Base-by-base conservation (phyloP, 1,140 invertebrate genomes). In the Drosophila repleta region DNA sequence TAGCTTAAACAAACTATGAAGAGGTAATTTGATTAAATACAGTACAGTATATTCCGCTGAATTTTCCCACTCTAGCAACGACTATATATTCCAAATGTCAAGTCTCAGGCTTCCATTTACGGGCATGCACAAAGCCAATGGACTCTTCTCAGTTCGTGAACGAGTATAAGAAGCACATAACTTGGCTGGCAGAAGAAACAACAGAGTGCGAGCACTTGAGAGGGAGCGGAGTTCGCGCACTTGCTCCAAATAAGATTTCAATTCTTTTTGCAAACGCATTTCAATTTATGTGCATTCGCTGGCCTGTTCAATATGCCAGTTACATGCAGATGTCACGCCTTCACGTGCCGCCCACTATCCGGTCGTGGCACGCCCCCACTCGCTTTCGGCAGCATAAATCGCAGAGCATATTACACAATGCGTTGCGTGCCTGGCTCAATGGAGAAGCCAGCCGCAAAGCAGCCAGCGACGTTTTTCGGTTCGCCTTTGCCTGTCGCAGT, bases 381-480 rank as follows among this genome's bases (percentile, higher is more conserved):
- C 56, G 71, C 66, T 71, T 76, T 63, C 43, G 60, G 53, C 68
- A 83, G 82, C 83, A 88, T 88, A 88, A 88, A 88, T 88, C 83
- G 83, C 83, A 88, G 84, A 89, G 84, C 83, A 89, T 88, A 88
- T 88, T 88, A 88, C 79, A 89, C 79, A 89, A 89, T 88, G 83
- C 79, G 56, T 79, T 79, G 83, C 84, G 84, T 88, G 84, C 83
- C 65, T 69, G 66, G 83, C 83, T 88, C 79, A 68, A 65, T 73
- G 70, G 63, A 65, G 70, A 56, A 65, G 67, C 62, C 45, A 46
- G 45, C 51, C 71, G 61, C 61, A 76, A 51, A 37, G 29, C 43
- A 51, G 29, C 17, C 41, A 57, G 46, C 55, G 37, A 45, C 62
- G 39, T 65, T 71, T 63, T 69, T 61, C 21, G 35, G 68, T 58